A percentile compares a stretch with the other conserved stretches of the same genome.
Evolutionary conservation across 1,140 invertebrate species (phyloP).

Genomic region (Neodiprion pinetum): DNA sequence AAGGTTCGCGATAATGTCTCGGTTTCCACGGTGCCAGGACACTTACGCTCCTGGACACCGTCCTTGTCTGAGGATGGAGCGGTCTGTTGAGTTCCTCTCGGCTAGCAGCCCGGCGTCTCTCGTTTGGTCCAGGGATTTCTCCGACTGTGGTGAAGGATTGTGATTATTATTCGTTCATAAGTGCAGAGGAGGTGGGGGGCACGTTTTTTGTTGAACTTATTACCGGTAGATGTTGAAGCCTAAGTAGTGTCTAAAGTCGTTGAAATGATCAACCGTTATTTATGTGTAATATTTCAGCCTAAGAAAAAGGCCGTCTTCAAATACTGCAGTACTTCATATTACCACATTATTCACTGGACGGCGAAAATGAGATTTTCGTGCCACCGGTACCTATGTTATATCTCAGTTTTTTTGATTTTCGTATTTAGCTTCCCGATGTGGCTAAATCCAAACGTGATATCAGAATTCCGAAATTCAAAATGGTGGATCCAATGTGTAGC

Average conservation of each 20-base stretch:
- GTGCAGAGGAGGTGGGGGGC: conserved; percentile 2
- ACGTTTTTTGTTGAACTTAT: too few relatives aligned
- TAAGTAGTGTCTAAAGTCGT: conserved; percentile 22
- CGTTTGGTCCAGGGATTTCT: conserved; percentile 74
- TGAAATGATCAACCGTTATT: conserved; percentile 22
- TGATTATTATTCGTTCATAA: background rate
- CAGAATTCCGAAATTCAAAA: too few relatives aligned
- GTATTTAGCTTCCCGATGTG: too few relatives aligned
- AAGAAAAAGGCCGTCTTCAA: too few relatives aligned
- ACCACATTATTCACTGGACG: too few relatives aligned
- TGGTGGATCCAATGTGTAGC: too few relatives aligned
- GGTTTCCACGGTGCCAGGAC: conserved; percentile 85
- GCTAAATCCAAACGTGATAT: too few relatives aligned
- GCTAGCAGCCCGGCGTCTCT: conserved; percentile 66
- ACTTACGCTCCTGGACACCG: conserved; percentile 82
- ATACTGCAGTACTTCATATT: too few relatives aligned
- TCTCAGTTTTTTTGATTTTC: too few relatives aligned
- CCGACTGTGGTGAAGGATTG: conserved; percentile 64
- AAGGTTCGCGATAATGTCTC: conserved; percentile 72
- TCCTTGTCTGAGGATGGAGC: conserved; percentile 72
- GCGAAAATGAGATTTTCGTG: too few relatives aligned
- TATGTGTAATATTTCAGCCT: background rate
- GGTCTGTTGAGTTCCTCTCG: conserved; percentile 73
- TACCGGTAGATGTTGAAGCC: background rate
- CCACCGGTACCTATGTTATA: too few relatives aligned